Evolutionary conservation across 2,888 invertebrate genomes (phyloP).

Genomic region (Pollenia amentaria): DNA sequence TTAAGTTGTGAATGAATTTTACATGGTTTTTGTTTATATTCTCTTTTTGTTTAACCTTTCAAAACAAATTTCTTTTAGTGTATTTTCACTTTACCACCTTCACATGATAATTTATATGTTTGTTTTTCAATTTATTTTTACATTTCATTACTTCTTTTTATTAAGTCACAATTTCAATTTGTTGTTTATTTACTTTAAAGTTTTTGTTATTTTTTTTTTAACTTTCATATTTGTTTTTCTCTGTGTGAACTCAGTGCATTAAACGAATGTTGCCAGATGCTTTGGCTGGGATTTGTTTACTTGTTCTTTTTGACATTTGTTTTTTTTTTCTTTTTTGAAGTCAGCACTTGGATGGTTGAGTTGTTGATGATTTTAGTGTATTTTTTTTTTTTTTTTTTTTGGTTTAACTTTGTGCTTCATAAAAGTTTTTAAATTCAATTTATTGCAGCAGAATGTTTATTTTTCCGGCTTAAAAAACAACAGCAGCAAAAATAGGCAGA

Average conservation of each 20-base stretch:
- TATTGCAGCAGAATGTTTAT: constrained; percentile 60
- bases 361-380: constrained; percentile 11
- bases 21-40: too few relatives aligned
- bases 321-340: constrained; percentile 22
- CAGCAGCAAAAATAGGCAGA: constrained; percentile 4
- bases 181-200: constrained; percentile 6
- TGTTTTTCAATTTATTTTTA: not conserved
- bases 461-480: constrained; percentile 45
- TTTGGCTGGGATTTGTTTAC: constrained; percentile 43
- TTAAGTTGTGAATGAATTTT: not conserved
- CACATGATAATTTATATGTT: not conserved
- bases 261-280: constrained; percentile 35
- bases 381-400: constrained; percentile 25
- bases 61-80: not conserved
- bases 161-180: constrained; percentile 14
- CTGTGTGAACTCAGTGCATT: not conserved
- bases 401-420: not conserved
- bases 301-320: not conserved
- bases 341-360: constrained; percentile 51
- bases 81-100: not conserved
- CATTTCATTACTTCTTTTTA: not conserved
- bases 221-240: constrained; percentile 37
- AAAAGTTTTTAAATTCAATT: constrained; percentile 30
- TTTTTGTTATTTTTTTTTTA: not conserved
- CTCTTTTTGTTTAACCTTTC: too few relatives aligned